Evolutionary conservation across 2,113 vertebrate species (phyloP), one percentile per base, ranked within the genome.

Genomic region (Gnathonemus echidnorhynchus): DNA sequence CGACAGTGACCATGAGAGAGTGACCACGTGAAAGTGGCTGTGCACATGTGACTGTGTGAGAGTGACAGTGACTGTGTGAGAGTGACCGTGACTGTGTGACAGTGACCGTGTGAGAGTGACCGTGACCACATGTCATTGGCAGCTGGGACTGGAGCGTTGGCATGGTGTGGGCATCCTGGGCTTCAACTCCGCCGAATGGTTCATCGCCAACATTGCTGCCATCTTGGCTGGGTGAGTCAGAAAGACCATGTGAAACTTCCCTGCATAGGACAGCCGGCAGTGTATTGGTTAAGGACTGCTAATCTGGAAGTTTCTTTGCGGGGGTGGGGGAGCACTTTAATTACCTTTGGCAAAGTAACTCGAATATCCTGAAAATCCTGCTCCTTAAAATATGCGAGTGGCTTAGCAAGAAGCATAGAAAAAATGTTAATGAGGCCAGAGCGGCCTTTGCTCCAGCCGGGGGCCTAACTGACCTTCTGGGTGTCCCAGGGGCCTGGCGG

Each of bases 91-190:
- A 84, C 27, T 21, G 48, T 88, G 49, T 89, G 10, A n/a, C 1
- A 53, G 53, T 21, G 53, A 56, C 5, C 4, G 9, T 10, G 48
- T 48, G 53, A 45, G 5, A 45, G 45, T 13, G 10, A 66, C 62
- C 9, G 3, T 66, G 62, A 66, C 62, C 46, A 6, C 62, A 24
- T 89, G 27, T 89, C 70, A 21, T 93, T 91, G 84, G 3, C 95
- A 99, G 98, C 96, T 99, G 77, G 98, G 98, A 0, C 92, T 99
- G 90, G 86, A 98, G 92, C 96, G 97, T 5, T 98, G 96, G 95
- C 97, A 98, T 0, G 96, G 97, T 0, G 98, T 99, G 0, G 96
- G 98, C 53, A 98, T 99, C 92, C 93, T 99, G 92, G 98, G 98
- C 11, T 99, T 97, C 91, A 99, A 99, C 95, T 97, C 98, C 0